Evolutionary conservation across 2,113 vertebrate species (phyloP), one percentile per base, ranked within the genome.

Genomic region (Chaenocephalus aceratus): DNA sequence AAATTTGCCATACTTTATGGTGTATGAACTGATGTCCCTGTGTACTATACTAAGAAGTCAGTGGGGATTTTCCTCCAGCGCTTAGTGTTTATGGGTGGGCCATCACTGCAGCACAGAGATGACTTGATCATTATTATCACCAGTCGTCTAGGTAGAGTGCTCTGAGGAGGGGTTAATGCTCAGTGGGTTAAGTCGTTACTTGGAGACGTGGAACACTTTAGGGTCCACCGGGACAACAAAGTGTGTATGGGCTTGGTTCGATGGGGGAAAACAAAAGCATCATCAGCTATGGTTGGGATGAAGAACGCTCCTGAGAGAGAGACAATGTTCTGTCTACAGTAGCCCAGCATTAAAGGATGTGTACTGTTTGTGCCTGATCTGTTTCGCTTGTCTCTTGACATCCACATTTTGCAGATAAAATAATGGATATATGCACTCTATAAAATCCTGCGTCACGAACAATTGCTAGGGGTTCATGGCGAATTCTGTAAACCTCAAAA

Each of bases 181-280:
- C 92, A 79, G 73, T 5, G 82, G 91, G 90, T 87, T 89, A 86
- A 88, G 57, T 76, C 34, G 93, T 95, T 94, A 93, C 94, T 93
- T 93, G 94, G 94, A 94, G 93, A 95, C 92, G 45, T 91, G 92
- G 88, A 94, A 93, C 93, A 94, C 88, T 91, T 90, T 88, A 89
- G 48, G 6, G 70, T 91, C 90, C 87, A 81, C 75, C 18, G 86
- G 91, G 91, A 89, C 65, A 69, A 21, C 77, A 81, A 60, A 86
- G 72, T 75, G 86, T 86, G 71, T 51, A 11, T 11, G 58, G 62
- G 63, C 61, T 74, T 2, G 62, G 78, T 72, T 76, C 36, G 7
- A 52, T 57, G 75, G 79, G 86, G 79, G 62, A 87, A 59, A 69
- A 86, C 65, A 45, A 74, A 68, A 51, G 73, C 89, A 65, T 84